Percentiles rank a stretch among this genome's conserved stretches.
phyloP scores from a whole-genome alignment of 2,113 vertebrate species.

The Dasyprocta punctata region DNA sequence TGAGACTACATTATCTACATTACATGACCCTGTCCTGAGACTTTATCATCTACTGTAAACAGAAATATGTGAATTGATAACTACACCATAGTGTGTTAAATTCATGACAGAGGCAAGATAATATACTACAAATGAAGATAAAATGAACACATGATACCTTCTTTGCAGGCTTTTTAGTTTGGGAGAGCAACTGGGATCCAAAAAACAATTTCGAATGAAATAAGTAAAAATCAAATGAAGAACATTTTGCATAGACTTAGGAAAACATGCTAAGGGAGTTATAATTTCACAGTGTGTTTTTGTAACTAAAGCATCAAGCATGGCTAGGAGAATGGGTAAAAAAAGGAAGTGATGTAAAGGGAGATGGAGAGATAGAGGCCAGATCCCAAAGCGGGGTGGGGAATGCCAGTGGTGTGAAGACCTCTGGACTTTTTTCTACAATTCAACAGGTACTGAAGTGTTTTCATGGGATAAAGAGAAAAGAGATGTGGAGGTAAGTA shows the following conservation, averaged over 20 bases:
- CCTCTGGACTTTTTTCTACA: background rate
- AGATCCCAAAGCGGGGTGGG: rapidly evolving
- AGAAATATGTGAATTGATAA: background rate
- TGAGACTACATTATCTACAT: background rate
- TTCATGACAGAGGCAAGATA: background rate
- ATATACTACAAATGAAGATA: background rate
- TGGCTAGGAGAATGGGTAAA: background rate
- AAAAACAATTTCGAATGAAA: background rate
- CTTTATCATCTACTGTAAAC: background rate
- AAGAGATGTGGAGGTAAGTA: background rate
- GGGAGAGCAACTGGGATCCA: background rate
- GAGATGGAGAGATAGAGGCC: background rate
- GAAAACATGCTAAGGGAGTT: background rate
- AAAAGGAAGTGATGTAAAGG: background rate
- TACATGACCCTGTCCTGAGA: background rate
- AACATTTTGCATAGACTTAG: background rate
- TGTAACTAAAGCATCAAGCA: background rate
- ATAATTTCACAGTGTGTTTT: background rate
- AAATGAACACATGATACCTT: background rate
- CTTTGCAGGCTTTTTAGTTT: background rate
- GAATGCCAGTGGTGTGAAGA: background rate
- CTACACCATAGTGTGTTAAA: background rate
- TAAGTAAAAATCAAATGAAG: background rate
- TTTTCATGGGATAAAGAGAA: background rate
- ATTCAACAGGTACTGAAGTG: background rate